These are phyloP conservation scores for Mesaphorura yosii DNA, from an alignment of 1,140 invertebrate genomes.

Conservation along the genomic window DNA sequence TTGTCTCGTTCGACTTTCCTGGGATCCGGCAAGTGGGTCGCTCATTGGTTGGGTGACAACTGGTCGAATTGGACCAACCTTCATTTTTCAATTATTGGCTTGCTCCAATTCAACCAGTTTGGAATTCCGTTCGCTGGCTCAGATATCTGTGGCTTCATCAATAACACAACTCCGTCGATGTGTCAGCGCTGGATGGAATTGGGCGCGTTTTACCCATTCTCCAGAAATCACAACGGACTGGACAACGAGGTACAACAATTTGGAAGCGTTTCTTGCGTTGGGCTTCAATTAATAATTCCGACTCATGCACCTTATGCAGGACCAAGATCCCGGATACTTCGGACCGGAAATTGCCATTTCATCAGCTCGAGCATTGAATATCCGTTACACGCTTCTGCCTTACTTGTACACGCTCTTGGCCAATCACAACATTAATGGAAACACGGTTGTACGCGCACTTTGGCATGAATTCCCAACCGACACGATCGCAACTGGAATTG, in stretches of 20 bases:
- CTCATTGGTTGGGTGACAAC: conserved; percentile 39
- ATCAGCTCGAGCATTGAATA: conserved; percentile 33
- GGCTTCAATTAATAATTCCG: background rate
- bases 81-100: conserved; percentile 39
- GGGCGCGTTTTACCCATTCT: conserved; percentile 75
- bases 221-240: conserved; percentile 12
- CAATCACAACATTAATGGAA: conserved; percentile 29
- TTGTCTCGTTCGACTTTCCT: conserved; percentile 44
- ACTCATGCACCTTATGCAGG: too few relatives aligned
- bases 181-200: conserved; percentile 56
- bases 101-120: conserved; percentile 27
- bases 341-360: conserved; percentile 6
- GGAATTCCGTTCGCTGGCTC: conserved; percentile 36
- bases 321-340: conserved; percentile 3
- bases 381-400: conserved; percentile 42
- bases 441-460: conserved; percentile 31
- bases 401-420: conserved; percentile 43
- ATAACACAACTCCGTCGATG: background rate
- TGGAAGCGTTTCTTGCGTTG: background rate
- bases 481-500: conserved; percentile 1
- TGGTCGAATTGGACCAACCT: conserved; percentile 41
- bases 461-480: conserved; percentile 30
- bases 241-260: background rate
- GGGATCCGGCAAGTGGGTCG: conserved; percentile 25
- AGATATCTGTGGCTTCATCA: conserved; percentile 31